phyloP scores from a whole-genome alignment of 2,797 vertebrate genomes.

The Hemibagrus guttatus region DNA sequence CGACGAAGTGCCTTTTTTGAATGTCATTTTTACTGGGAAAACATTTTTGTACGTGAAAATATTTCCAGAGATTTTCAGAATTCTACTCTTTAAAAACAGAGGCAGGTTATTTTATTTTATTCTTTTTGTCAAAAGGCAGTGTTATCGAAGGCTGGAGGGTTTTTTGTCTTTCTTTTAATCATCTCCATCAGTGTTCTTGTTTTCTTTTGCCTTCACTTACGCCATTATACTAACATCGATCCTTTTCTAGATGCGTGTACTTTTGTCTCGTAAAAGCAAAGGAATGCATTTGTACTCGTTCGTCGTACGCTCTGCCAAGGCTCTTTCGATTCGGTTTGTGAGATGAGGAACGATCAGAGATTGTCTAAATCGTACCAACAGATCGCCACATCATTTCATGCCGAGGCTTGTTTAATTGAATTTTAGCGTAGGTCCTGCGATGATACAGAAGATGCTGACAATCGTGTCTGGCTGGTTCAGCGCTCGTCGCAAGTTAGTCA shows the following conservation, averaged over 20 bases:
- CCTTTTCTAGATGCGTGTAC: slow-evolving; percentile 65
- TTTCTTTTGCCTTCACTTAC: slow-evolving; percentile 60
- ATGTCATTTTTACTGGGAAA: slow-evolving; percentile 89
- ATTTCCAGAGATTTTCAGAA: slow-evolving; percentile 88
- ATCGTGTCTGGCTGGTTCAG: slow-evolving; percentile 10
- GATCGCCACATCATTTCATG: not conserved
- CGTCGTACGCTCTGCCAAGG: slow-evolving; percentile 35
- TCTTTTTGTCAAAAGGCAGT: slow-evolving; percentile 79
- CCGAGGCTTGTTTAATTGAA: not conserved
- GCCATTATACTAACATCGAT: slow-evolving; percentile 72
- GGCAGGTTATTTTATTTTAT: slow-evolving; percentile 73
- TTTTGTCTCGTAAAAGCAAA: slow-evolving; percentile 63
- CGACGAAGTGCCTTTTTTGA: slow-evolving; percentile 99
- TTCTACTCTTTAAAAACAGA: slow-evolving; percentile 84
- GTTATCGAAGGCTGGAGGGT: slow-evolving; percentile 60
- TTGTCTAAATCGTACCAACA: slow-evolving; percentile 38
- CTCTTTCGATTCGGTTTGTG: not conserved
- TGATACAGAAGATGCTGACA: not conserved
- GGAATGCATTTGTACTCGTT: slow-evolving; percentile 60
- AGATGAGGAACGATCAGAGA: slow-evolving; percentile 22
- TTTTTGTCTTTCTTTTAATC: slow-evolving; percentile 41
- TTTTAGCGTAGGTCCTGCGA: slow-evolving; percentile 9
- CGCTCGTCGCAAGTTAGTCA: not conserved
- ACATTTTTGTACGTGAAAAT: slow-evolving; percentile 88
- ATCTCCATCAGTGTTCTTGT: slow-evolving; percentile 63